phyloP scores from a whole-genome alignment of 1,140 invertebrate species.

The Musca domestica region DNA sequence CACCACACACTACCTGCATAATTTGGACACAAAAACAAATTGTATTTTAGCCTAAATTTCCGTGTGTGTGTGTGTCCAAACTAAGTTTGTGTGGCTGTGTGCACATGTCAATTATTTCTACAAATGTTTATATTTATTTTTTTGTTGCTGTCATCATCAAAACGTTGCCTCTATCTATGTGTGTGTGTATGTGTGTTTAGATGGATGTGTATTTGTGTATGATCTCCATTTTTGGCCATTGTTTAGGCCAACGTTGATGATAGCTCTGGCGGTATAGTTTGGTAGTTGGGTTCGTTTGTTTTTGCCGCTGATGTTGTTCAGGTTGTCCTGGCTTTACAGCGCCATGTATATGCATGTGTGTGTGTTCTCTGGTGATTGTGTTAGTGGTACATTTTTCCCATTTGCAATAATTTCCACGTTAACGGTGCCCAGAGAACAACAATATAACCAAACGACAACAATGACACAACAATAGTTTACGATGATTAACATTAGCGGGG shows the following conservation, averaged over 20 bases:
- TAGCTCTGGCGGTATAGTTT: too few relatives aligned
- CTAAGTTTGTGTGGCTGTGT: constrained; percentile 3
- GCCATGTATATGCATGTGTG: neutral
- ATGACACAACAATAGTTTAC: constrained; percentile 14
- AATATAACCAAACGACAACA: neutral
- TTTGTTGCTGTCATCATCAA: neutral
- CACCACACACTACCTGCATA: too few relatives aligned
- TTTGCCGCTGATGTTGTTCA: too few relatives aligned
- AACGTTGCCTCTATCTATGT: too few relatives aligned
- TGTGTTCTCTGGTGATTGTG: neutral
- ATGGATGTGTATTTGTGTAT: too few relatives aligned
- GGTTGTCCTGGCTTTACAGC: too few relatives aligned
- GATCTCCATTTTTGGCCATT: too few relatives aligned
- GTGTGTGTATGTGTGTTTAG: too few relatives aligned
- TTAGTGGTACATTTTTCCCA: constrained; percentile 1
- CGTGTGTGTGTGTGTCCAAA: neutral
- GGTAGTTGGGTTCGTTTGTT: too few relatives aligned
- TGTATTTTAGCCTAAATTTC: too few relatives aligned
- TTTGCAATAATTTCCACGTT: constrained; percentile 16
- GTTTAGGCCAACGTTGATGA: too few relatives aligned
- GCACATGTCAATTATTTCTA: constrained; percentile 19
- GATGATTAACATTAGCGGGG: constrained; percentile 15
- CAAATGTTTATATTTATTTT: constrained; percentile 16
- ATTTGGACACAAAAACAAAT: too few relatives aligned
- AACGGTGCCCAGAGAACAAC: constrained; percentile 2